phyloP scores from a whole-genome alignment of 2,113 vertebrate genomes.

The Psilopogon haemacephalus region DNA sequence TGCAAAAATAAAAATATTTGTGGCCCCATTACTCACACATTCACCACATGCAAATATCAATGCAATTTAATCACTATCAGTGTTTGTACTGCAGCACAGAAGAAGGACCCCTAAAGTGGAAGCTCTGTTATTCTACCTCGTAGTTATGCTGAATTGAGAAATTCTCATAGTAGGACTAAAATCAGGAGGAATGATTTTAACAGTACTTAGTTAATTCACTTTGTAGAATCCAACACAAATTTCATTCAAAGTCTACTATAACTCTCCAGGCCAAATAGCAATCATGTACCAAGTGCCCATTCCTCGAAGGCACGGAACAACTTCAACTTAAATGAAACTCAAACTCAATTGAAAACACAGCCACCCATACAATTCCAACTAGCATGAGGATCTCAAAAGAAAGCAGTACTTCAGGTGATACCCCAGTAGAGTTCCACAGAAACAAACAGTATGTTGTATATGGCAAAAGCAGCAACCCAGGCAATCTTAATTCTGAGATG shows the following conservation, averaged over 20 bases:
- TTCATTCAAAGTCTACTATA: not conserved
- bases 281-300: rapidly evolving
- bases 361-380: not conserved
- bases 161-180: not conserved
- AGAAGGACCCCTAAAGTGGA: not conserved
- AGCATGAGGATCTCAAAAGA: not conserved
- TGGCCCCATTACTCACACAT: not conserved
- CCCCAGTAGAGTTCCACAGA: not conserved
- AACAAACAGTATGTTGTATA: not conserved
- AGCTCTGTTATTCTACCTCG: not conserved
- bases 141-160: not conserved
- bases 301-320: not conserved
- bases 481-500: not conserved
- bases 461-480: not conserved
- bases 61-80: not conserved
- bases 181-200: not conserved
- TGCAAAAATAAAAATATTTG: conserved; percentile 31
- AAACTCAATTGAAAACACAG: not conserved
- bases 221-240: not conserved
- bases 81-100: not conserved
- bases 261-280: not conserved
- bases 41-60: not conserved
- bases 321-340: not conserved
- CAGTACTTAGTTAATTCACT: not conserved
- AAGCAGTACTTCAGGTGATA: not conserved